Evolutionary conservation across 1,140 invertebrate genomes (phyloP).

Genomic region (Myzus persicae): DNA sequence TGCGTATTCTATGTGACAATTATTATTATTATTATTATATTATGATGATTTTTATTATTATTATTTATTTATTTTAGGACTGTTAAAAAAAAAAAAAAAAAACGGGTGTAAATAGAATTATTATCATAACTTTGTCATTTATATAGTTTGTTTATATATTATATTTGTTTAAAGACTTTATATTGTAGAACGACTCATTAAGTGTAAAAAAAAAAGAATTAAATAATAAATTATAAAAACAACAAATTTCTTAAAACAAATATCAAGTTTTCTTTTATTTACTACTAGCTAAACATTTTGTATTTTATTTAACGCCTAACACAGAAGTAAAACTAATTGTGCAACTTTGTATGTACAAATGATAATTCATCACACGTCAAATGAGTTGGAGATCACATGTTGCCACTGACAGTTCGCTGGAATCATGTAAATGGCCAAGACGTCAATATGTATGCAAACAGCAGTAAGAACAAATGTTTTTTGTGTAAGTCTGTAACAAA

Average conservation of each 20-base stretch:
- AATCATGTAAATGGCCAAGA: conserved; percentile 50
- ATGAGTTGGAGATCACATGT: background rate
- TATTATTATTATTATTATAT: conserved; percentile 30
- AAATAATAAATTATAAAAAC: conserved; percentile 42
- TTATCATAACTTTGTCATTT: conserved; percentile 56
- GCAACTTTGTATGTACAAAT: conserved; percentile 38
- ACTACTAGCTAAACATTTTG: background rate
- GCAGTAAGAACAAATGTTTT: background rate
- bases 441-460: background rate
- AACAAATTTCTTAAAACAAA: conserved; percentile 49
- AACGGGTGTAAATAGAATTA: conserved; percentile 52
- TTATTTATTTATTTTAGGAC: conserved; percentile 56
- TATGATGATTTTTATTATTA: conserved; percentile 23
- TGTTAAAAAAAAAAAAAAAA: conserved; percentile 45
- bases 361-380: background rate
- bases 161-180: conserved; percentile 59
- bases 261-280: conserved; percentile 40
- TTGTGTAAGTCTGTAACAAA: conserved; percentile 33
- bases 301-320: background rate
- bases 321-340: background rate
- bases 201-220: conserved; percentile 33
- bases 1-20: conserved; percentile 10
- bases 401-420: background rate
- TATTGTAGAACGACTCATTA: conserved; percentile 52
- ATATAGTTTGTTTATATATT: conserved; percentile 59